Evolutionary conservation across 2,797 vertebrate genomes (phyloP), one percentile per base, ranked within the genome.

Genomic region (Bradypodion ventrale): DNA sequence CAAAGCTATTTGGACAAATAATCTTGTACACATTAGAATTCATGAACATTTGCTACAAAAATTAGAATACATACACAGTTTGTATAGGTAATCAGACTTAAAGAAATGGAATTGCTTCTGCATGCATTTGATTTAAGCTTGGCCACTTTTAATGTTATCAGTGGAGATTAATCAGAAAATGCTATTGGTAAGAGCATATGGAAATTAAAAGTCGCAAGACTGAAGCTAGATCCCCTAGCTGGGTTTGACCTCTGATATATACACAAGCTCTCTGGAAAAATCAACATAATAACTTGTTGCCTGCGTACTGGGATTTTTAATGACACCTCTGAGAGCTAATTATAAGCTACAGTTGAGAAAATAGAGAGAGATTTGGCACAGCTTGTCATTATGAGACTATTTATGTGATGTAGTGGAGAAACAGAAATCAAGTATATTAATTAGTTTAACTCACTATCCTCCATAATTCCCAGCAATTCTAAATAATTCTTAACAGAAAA

Each of bases 271-370:
- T 82, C 59, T 73, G 69, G 65, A 70, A 76, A 83, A 77, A 73
- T 35, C 25, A 80, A 9, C 63, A 68, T 27, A 76, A 77, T 65
- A 63, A 35, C 8, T 37, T 29, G 74, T 83, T 86, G 44, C 32
- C 27, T 79, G 42, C 7, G 75, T 70, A 75, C 59, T 75, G 56
- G 83, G 82, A 76, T 77, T 65, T 88, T 32, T 88, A 85, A 85
- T 66, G 85, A 65, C 3, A 23, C 75, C 40, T 9, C 72, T 63
- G 70, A 83, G 84, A 87, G 62, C 59, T 65, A 66, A 85, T 69
- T 80, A 85, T 62, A 83, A 75, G 29, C 65, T 77, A 74, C 72
- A 75, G 69, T 21, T 75, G 66, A 78, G 35, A 75, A 87, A 85
- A 83, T 56, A 80, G 83, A 79, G 23, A 46, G 29, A 69, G 59